phyloP scores from a whole-genome alignment of 2,888 invertebrate species.

The Dusona sp. region DNA sequence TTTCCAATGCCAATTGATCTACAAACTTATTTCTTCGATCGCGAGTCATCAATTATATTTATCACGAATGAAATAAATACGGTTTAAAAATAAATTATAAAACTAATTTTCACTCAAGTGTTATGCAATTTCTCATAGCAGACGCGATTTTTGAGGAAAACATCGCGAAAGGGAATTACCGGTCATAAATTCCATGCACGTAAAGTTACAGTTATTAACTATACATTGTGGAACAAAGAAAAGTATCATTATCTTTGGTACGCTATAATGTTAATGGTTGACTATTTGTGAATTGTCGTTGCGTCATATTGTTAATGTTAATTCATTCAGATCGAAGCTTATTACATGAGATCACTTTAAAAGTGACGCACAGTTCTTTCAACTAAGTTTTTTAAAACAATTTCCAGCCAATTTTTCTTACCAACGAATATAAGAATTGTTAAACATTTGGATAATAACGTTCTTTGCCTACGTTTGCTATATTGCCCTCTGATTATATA shows the following conservation, averaged over 20 bases:
- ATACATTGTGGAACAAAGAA: background rate
- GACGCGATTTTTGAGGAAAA: background rate
- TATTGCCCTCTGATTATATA: background rate
- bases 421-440: background rate
- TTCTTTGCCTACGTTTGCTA: background rate
- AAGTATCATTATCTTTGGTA: background rate
- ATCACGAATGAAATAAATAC: background rate
- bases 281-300: background rate
- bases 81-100: no score
- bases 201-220: background rate
- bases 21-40: background rate
- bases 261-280: background rate
- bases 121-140: background rate
- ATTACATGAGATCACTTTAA: background rate
- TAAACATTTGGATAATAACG: background rate
- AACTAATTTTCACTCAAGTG: background rate
- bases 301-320: background rate
- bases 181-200: background rate
- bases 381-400: background rate
- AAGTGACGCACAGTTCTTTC: background rate
- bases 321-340: background rate
- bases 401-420: background rate
- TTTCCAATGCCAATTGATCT: constrained; percentile 19
- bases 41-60: background rate
- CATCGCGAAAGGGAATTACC: background rate